Conservation (phyloP, 2,888 invertebrate genomes). For the Cantharis flavilabris region DNA sequence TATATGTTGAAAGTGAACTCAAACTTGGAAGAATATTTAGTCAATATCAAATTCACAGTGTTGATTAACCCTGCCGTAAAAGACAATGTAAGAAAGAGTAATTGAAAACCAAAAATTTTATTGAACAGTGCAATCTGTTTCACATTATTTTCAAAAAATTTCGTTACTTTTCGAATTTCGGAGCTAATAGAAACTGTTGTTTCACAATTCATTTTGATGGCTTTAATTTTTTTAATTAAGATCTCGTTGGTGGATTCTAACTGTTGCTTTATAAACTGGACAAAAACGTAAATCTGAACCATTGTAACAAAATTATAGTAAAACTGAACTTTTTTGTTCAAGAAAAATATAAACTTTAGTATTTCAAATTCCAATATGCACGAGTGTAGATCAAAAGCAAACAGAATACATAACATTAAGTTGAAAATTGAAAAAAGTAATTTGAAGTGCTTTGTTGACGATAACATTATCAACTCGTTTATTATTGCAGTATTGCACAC, state of each 20-base stretch:
- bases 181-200: not conserved
- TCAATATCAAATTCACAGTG: not conserved
- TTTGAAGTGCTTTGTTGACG: no score
- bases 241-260: not conserved
- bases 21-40: no score
- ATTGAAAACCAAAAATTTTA: not conserved
- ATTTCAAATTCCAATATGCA: no score
- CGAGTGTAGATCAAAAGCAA: no score
- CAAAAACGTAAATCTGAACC: not conserved
- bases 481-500: no score
- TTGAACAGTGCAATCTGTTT: not conserved
- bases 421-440: no score
- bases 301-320: not conserved
- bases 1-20: no score
- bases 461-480: no score
- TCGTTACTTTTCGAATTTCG: not conserved
- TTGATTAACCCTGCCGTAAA: not conserved
- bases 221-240: not conserved
- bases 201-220: not conserved
- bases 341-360: not conserved
- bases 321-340: not conserved
- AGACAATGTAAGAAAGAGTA: not conserved
- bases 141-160: not conserved
- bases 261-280: not conserved
- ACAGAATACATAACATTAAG: no score